Conservation (phyloP, 2,888 invertebrate genomes). For the Apomyelois bistriatella region DNA sequence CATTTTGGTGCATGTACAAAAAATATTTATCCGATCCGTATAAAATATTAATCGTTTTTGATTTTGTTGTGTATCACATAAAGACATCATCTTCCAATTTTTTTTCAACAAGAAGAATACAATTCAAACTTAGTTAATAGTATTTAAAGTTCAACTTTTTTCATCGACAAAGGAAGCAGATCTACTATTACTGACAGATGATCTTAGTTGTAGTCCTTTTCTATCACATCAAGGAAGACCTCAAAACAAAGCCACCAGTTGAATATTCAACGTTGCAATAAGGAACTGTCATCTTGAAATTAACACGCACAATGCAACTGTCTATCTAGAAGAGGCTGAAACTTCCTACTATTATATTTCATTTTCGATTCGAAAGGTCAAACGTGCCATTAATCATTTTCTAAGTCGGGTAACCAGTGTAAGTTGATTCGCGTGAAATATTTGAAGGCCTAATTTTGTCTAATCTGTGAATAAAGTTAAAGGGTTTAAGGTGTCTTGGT, state of each 20-base stretch:
- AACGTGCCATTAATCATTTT: constrained; percentile 37
- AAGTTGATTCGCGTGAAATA: constrained; percentile 19
- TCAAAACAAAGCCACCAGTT: not conserved
- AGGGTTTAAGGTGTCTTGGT: not conserved
- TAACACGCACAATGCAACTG: constrained; percentile 7
- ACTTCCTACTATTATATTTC: constrained; percentile 26
- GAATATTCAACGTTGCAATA: constrained; percentile 11
- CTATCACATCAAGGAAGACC: constrained; percentile 3
- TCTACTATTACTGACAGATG: no score
- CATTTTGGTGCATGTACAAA: no score
- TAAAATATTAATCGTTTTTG: no score
- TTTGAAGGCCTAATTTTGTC: not conserved
- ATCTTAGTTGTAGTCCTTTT: not conserved
- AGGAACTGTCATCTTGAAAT: constrained; percentile 9
- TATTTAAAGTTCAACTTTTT: no score
- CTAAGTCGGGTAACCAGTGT: constrained; percentile 29
- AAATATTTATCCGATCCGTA: no score
- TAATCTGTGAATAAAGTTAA: not conserved
- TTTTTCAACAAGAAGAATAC: no score
- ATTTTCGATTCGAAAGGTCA: constrained; percentile 33
- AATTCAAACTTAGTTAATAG: no score
- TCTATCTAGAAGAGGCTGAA: constrained; percentile 20
- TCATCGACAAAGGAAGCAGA: no score
- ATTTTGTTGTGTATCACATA: no score
- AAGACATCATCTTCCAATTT: no score